Evolutionary conservation across 2,888 invertebrate genomes (phyloP), one percentile per base, ranked within the genome.

Genomic region (Melinaea marsaeus): DNA sequence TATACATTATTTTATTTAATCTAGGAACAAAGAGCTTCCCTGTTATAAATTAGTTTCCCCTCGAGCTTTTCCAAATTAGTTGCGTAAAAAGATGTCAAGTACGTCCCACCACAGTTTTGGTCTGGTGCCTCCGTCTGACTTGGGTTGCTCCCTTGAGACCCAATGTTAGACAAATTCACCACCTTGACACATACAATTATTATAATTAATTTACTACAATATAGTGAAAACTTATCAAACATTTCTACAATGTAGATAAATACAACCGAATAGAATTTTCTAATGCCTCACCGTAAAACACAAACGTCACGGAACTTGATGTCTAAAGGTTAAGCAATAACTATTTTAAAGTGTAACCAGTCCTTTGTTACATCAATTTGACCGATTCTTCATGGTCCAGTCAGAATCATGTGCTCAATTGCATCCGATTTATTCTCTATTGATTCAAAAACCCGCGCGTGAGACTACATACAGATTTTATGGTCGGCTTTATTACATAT

Each of bases 401-500:
- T 81, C 79, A 76, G 76, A 81, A 77, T 79, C 79, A 80, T 81
- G 80, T 74, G 79, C 78, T 81, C 89, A 88, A 90, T 89, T 90
- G 89, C 85, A 74, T 73, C 75, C 79, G 80, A 85, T 83, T 85
- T 83, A 84, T 79, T 77, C 72, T 79, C 81, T 83, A 85, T 85
- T 87, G 84, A 84, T 76, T 80, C 79, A 79, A 81, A 84, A 79
- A 78, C 81, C 81, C 79, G 80, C 82, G 80, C 82, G 84, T 85
- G 84, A 81, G 82, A 81, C 76, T 78, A 77, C 81, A 84, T 85
- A 84, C 82, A 84, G 82, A 78, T 80, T 89, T 88, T 88, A 88
- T 86, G 83, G 86, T 81, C 77, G 75, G 74, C 82, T 89, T 90
- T 88, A 88, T 88, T 84, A 84, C 79, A 75, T 83, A 81, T 84